Evolutionary conservation across 1,140 invertebrate species (phyloP).

Genomic region (Cecropterus lyciades): DNA sequence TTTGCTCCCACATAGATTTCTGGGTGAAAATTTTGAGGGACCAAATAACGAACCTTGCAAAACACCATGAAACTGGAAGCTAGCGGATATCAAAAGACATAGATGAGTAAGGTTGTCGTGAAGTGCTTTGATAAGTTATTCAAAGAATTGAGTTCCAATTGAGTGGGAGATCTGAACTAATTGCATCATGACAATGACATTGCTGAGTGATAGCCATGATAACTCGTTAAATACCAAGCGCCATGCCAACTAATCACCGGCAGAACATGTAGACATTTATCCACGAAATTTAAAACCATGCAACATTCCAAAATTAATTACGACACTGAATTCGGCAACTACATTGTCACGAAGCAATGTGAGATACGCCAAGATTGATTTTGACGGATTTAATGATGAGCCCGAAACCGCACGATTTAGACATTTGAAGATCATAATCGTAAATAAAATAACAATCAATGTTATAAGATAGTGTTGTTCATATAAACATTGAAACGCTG

Average conservation of each 20-base stretch:
- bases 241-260: constrained; percentile 74
- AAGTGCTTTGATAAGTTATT: constrained; percentile 18
- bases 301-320: constrained; percentile 77
- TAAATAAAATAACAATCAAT: not conserved
- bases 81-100: constrained; percentile 23
- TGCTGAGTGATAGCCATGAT: constrained; percentile 81
- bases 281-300: constrained; percentile 72
- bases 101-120: constrained; percentile 18
- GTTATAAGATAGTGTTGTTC: not conserved
- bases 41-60: constrained; percentile 17
- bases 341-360: constrained; percentile 84
- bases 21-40: constrained; percentile 31
- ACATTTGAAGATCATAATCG: constrained; percentile 10
- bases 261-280: constrained; percentile 56
- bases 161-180: constrained; percentile 69
- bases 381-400: constrained; percentile 60
- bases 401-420: constrained; percentile 32
- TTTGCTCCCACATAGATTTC: constrained; percentile 35
- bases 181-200: constrained; percentile 84
- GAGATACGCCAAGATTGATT: constrained; percentile 54
- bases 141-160: constrained; percentile 37
- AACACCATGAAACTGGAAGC: constrained; percentile 13
- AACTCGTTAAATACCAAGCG: constrained; percentile 68
- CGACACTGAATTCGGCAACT: constrained; percentile 78
- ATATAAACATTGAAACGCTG: not conserved